Base-by-base conservation (phyloP, 2,113 vertebrate species). In the Oryzias melastigma region DNA sequence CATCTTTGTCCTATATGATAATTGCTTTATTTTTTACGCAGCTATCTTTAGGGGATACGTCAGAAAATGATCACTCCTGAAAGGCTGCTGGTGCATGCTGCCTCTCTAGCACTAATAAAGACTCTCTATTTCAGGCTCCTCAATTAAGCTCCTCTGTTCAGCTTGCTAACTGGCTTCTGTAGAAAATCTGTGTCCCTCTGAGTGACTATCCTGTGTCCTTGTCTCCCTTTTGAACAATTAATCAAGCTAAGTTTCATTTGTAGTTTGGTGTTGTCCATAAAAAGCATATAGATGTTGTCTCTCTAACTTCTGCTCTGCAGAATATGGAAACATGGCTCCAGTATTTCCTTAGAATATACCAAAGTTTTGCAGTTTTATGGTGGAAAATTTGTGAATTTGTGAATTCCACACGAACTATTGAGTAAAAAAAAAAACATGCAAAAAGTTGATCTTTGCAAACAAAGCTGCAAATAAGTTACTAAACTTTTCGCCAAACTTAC, bases 51-150 rank as follows among this genome's bases (percentile, higher is more conserved):
- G 78, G 59, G 48, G 56, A 61, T 57, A 76, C 80, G 65, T 61
- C 54, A 71, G 77, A 80, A 45, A 59, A 77, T 41, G 25, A 54
- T 68, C 42, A 7, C 60, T 71, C 55, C 43, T 80, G 80, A 82
- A 73, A 57, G 79, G 73, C 59, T 65, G 75, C 59, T 56, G 59
- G 65, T 35, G 25, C 3, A 27, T 27, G 6, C 25, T 27, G 65
- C 56, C 70, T 83, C 69, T 69, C 56, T 61, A 77, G 71, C 63
- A 53, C 65, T 82, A 80, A 81, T 82, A 78, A 70, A 83, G 65
- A 70, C 57, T 66, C 85, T 81, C 81, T 85, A 86, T 89, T 86
- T 87, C 83, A 85, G 80, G 85, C 53, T 80, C 73, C 69, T 83
- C 85, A 87, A 85, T 87, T 85, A 85, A 77, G 73, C 66, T 52